These are phyloP conservation scores for Bugula neritina DNA, from an alignment of 2,888 invertebrate genomes.

Conservation along the genomic window DNA sequence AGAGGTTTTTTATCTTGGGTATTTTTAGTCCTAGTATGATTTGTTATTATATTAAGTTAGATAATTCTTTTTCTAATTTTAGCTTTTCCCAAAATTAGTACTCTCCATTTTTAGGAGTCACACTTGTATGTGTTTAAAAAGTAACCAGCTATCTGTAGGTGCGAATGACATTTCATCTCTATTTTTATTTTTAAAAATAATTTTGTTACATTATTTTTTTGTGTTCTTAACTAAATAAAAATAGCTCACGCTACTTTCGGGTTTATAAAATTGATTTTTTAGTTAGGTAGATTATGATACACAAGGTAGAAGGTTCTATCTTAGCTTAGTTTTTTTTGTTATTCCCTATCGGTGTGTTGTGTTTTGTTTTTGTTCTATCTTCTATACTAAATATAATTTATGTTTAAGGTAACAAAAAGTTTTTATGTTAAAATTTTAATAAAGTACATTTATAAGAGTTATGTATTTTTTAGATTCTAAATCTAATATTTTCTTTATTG, in stretches of 20 bases:
- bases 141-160: constrained; percentile 2
- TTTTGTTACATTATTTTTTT: constrained; percentile 26
- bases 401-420: constrained; percentile 48
- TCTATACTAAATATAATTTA: constrained; percentile 34
- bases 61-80: constrained; percentile 51
- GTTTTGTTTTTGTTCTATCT: constrained; percentile 53
- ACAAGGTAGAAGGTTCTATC: neutral
- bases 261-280: neutral
- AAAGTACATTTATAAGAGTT: constrained; percentile 29
- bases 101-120: constrained; percentile 50
- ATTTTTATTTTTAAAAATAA: constrained; percentile 40
- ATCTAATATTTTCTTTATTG: neutral
- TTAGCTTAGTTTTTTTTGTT: neutral
- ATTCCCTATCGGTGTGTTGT: constrained; percentile 39
- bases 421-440: neutral
- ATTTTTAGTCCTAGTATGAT: neutral
- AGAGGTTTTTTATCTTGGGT: neutral
- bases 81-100: constrained; percentile 12
- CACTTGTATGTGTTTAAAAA: neutral
- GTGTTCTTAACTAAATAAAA: constrained; percentile 17
- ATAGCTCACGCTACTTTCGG: constrained; percentile 38
- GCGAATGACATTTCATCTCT: constrained; percentile 17
- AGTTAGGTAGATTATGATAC: constrained; percentile 50
- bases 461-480: neutral
- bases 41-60: constrained; percentile 52